phyloP scores from a whole-genome alignment of 2,888 invertebrate genomes.

The Agrochola lota region DNA sequence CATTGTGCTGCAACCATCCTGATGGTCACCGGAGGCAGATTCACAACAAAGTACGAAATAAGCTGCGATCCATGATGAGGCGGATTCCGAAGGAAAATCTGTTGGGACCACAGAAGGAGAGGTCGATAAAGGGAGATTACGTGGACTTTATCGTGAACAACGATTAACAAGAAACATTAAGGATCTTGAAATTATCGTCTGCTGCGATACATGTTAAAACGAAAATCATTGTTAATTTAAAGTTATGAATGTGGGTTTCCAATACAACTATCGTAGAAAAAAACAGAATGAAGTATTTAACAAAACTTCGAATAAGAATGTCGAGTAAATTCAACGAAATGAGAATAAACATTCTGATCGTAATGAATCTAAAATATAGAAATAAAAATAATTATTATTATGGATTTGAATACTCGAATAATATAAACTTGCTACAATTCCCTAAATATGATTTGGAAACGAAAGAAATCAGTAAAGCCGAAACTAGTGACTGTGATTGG shows the following conservation, averaged over 20 bases:
- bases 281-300: not conserved
- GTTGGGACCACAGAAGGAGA: slow-evolving; percentile 65
- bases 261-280: not conserved
- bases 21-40: slow-evolving; percentile 83
- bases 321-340: not conserved
- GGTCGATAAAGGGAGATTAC: slow-evolving; percentile 80
- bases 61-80: slow-evolving; percentile 77
- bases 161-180: slow-evolving; percentile 72
- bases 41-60: slow-evolving; percentile 79
- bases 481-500: not conserved
- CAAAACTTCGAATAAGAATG: not conserved
- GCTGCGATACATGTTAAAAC: not conserved
- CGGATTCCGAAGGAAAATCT: slow-evolving; percentile 84
- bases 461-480: not conserved
- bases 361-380: not conserved
- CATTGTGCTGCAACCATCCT: slow-evolving; percentile 77
- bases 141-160: slow-evolving; percentile 87
- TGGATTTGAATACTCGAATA: not conserved
- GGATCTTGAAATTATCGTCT: not conserved
- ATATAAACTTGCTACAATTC: not conserved
- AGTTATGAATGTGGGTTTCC: not conserved
- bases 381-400: not conserved
- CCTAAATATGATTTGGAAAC: not conserved
- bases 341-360: not conserved
- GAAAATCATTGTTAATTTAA: slow-evolving; percentile 25